Percentiles rank a stretch among this genome's conserved stretches.
phyloP scores from a whole-genome alignment of 1,140 invertebrate species.

The Druon quercuslanigerum region DNA sequence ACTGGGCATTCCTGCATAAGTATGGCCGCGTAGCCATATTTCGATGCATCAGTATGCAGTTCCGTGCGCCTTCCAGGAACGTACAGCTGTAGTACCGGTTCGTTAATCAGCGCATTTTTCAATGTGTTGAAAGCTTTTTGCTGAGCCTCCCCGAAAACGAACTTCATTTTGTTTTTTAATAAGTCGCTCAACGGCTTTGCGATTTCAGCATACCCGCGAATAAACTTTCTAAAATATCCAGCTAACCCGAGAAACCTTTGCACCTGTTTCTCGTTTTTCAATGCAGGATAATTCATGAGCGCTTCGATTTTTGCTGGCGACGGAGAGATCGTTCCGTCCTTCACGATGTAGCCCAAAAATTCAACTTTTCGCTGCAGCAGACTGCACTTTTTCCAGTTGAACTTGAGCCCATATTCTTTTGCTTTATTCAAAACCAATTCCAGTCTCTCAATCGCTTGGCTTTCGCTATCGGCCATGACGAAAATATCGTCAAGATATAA shows the following conservation, averaged over 20 bases:
- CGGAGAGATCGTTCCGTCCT: background rate
- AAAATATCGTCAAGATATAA: constrained; percentile 39
- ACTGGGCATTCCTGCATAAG: background rate
- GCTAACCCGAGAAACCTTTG: constrained; percentile 7
- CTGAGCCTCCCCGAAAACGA: background rate
- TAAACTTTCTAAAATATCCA: constrained; percentile 24
- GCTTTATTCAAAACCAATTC: constrained; percentile 11
- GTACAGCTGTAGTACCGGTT: constrained; percentile 10
- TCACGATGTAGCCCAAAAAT: constrained; percentile 3
- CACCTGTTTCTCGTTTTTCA: background rate
- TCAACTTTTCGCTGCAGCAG: constrained; percentile 25
- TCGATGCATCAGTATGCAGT: constrained; percentile 26
- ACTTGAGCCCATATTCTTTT: background rate
- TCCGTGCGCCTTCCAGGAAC: background rate
- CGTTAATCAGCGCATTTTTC: background rate
- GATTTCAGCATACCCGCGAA: background rate
- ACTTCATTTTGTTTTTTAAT: background rate
- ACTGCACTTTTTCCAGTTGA: constrained; percentile 36
- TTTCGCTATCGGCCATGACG: background rate
- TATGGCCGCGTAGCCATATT: background rate
- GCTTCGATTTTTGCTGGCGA: background rate
- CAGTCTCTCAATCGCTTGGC: constrained; percentile 17
- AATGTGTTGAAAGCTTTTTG: constrained; percentile 3
- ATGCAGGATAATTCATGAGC: background rate
- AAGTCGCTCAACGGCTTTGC: constrained; percentile 3